Evolutionary conservation across 53 echinoderm and acorn worm genomes (phyloP).

Genomic region (Luidia sarsii): DNA sequence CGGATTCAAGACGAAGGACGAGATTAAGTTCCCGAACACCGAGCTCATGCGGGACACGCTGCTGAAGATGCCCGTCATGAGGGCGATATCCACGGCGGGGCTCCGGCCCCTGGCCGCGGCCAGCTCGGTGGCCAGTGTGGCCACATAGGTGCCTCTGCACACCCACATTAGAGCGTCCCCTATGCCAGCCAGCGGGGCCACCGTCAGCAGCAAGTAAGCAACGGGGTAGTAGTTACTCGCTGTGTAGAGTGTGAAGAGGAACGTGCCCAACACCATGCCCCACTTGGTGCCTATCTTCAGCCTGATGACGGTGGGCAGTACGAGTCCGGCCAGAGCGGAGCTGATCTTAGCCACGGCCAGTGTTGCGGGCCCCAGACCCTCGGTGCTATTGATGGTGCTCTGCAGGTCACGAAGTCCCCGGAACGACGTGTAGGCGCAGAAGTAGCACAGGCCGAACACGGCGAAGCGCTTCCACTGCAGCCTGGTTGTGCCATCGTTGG

Average conservation of each 20-base stretch:
- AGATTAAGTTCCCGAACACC: neutral
- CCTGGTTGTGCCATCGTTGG: too few species aligned
- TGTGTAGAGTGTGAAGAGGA: neutral
- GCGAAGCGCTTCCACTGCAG: conserved; percentile 10
- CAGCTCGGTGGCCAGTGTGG: conserved; percentile 1
- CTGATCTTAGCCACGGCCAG: neutral
- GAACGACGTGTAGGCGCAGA: neutral
- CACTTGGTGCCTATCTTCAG: conserved; percentile 12
- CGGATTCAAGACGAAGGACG: neutral
- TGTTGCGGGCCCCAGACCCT: neutral
- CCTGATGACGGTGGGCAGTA: conserved; percentile 2
- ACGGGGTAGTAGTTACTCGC: conserved; percentile 1
- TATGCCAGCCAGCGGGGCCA: neutral
- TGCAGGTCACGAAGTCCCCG: conserved; percentile 13
- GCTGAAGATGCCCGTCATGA: neutral
- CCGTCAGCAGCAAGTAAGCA: neutral
- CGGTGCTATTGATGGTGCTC: conserved; percentile 1
- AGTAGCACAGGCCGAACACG: neutral
- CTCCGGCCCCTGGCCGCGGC: neutral
- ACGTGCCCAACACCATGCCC: neutral
- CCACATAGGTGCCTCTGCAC: neutral
- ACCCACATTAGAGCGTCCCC: conserved; percentile 1
- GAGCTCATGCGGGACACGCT: conserved; percentile 14
- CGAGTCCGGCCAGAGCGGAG: neutral
- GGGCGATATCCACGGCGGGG: neutral